These are phyloP conservation scores for Euplagia quadripunctaria DNA, from an alignment of 2,888 invertebrate species.

Conservation along the genomic window DNA sequence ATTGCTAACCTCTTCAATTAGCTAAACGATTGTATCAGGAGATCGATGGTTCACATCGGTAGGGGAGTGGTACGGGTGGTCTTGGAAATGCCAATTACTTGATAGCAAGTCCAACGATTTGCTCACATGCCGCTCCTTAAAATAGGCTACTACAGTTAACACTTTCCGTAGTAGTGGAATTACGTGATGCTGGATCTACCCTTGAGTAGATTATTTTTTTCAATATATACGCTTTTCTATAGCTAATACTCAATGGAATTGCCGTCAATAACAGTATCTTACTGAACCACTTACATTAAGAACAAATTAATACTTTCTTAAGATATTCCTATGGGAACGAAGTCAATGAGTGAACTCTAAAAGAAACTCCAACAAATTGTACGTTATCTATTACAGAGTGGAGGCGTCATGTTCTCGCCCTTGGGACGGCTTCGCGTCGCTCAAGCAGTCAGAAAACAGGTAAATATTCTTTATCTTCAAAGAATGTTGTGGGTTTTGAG, in stretches of 20 bases:
- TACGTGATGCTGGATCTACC: not conserved
- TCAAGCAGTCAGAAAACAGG: conserved; percentile 86
- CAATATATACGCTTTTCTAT: not conserved
- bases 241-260: not conserved
- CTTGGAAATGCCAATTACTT: no score
- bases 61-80: no score
- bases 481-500: not conserved
- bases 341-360: not conserved
- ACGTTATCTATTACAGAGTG: conserved; percentile 73
- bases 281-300: not conserved
- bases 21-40: not conserved
- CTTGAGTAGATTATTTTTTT: not conserved
- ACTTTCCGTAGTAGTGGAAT: not conserved
- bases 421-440: conserved; percentile 83
- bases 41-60: not conserved
- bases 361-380: conserved; percentile 8
- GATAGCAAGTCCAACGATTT: no score
- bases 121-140: no score
- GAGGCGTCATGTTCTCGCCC: conserved; percentile 85
- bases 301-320: conserved; percentile 3
- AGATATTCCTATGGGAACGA: conserved; percentile 3
- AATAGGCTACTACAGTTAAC: not conserved
- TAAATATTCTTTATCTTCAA: conserved; percentile 48
- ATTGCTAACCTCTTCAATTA: no score
- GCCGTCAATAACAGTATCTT: not conserved